phyloP scores from a whole-genome alignment of 1,140 invertebrate genomes.

The Himalopsyche phryganea region DNA sequence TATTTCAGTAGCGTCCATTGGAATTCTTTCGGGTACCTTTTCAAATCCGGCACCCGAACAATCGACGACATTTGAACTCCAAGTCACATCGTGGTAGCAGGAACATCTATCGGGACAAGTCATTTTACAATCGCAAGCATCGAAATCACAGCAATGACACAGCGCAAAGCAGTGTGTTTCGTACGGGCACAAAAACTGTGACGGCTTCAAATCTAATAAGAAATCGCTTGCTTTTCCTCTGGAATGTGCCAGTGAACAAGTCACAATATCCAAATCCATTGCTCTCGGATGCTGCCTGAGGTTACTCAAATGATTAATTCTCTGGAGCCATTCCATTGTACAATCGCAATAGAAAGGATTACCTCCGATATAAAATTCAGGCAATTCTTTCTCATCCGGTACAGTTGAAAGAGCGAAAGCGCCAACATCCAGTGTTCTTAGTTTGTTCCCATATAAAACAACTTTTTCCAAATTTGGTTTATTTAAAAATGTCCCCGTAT shows the following conservation, averaged over 20 bases:
- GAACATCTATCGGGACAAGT: slow-evolving; percentile 83
- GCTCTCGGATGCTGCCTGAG: slow-evolving; percentile 74
- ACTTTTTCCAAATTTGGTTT: slow-evolving; percentile 72
- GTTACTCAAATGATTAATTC: slow-evolving; percentile 72
- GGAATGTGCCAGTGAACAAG: slow-evolving; percentile 77
- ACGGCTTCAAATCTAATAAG: slow-evolving; percentile 71
- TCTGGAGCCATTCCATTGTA: slow-evolving; percentile 80
- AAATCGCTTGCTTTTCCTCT: slow-evolving; percentile 63
- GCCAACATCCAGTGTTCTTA: slow-evolving; percentile 69
- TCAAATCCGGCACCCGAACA: slow-evolving; percentile 75
- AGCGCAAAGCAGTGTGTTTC: slow-evolving; percentile 83
- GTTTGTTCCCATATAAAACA: slow-evolving; percentile 71
- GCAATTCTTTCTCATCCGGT: slow-evolving; percentile 61
- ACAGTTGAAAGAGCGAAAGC: slow-evolving; percentile 66
- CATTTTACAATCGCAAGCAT: slow-evolving; percentile 90
- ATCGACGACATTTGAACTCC: slow-evolving; percentile 88
- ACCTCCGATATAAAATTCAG: slow-evolving; percentile 74
- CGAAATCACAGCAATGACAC: slow-evolving; percentile 88
- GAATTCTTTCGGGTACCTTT: slow-evolving; percentile 72
- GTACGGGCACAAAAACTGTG: slow-evolving; percentile 83
- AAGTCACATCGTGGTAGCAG: slow-evolving; percentile 87
- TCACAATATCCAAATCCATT: slow-evolving; percentile 80
- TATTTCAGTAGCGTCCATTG: slow-evolving; percentile 88
- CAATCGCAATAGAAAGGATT: slow-evolving; percentile 83
- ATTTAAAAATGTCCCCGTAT: slow-evolving; percentile 68